A percentile compares a stretch with the other conserved stretches of the same genome.
Evolutionary conservation across 2,113 vertebrate genomes (phyloP).

Genomic region (Apus apus): DNA sequence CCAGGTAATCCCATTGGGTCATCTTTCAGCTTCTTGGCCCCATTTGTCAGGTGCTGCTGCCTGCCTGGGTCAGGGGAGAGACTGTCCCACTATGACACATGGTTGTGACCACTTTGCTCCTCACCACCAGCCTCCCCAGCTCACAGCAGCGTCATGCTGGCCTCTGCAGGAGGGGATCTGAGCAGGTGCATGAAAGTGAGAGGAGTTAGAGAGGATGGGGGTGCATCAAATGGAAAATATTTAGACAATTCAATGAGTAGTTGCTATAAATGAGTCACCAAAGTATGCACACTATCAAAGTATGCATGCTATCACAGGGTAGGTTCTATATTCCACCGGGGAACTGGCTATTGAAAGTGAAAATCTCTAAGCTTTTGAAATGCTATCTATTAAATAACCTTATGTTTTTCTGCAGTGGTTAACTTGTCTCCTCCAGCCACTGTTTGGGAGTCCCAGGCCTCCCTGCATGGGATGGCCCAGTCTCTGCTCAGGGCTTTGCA

Average conservation of each 20-base stretch:
- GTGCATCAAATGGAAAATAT: background rate
- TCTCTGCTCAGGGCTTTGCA: background rate
- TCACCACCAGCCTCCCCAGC: background rate
- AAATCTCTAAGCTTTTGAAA: background rate
- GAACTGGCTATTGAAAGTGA: background rate
- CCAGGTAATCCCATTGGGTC: background rate
- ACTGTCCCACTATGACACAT: background rate
- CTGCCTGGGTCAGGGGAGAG: background rate
- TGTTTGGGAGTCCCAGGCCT: rapidly evolving
- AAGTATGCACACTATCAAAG: background rate
- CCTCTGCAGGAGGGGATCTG: background rate
- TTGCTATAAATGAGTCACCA: background rate
- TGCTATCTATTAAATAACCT: background rate
- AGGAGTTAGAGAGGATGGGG: background rate
- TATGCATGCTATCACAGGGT: background rate
- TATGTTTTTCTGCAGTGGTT: rapidly evolving
- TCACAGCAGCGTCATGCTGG: background rate
- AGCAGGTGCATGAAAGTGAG: background rate
- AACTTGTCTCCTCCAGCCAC: background rate
- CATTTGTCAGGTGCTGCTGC: background rate
- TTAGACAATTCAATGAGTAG: conserved; percentile 7
- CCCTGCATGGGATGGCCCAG: background rate
- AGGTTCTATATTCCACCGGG: background rate
- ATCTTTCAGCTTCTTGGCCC: background rate
- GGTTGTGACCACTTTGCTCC: background rate